These are phyloP conservation scores for Cardiocondyla obscurior DNA, from an alignment of 1,140 invertebrate species.

Conservation along the genomic window DNA sequence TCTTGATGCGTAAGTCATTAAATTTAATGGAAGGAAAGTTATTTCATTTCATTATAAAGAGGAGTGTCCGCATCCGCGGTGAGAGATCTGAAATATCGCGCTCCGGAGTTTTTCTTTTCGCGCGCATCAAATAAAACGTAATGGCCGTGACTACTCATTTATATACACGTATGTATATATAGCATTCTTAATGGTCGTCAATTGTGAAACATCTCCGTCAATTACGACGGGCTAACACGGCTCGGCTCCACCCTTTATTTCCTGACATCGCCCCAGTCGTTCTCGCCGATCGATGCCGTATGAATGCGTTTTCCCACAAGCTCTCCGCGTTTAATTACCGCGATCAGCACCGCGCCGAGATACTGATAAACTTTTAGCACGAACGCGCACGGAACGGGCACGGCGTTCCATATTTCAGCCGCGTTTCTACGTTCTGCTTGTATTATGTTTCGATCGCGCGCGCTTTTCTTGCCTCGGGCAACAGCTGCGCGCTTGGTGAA, in stretches of 20 bases:
- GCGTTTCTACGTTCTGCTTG: not conserved
- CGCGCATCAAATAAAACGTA: not conserved
- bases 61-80: not conserved
- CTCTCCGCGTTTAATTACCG: slow-evolving; percentile 15
- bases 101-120: not conserved
- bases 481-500: not conserved
- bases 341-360: not conserved
- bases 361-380: not conserved
- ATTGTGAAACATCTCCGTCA: slow-evolving; percentile 37
- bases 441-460: not conserved
- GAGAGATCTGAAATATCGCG: not conserved
- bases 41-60: not conserved
- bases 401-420: slow-evolving; percentile 1
- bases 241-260: slow-evolving; percentile 30
- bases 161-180: no score
- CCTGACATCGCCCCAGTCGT: slow-evolving; percentile 7
- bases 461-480: not conserved
- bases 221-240: slow-evolving; percentile 21
- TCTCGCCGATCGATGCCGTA: slow-evolving; percentile 14
- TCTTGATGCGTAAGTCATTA: not conserved
- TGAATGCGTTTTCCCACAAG: slow-evolving; percentile 21
- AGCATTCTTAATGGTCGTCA: slow-evolving; percentile 35
- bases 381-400: not conserved
- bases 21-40: slow-evolving; percentile 10
- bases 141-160: not conserved